Conservation (phyloP, 2,888 invertebrate species). For the Oegoconia quadripuncta region DNA sequence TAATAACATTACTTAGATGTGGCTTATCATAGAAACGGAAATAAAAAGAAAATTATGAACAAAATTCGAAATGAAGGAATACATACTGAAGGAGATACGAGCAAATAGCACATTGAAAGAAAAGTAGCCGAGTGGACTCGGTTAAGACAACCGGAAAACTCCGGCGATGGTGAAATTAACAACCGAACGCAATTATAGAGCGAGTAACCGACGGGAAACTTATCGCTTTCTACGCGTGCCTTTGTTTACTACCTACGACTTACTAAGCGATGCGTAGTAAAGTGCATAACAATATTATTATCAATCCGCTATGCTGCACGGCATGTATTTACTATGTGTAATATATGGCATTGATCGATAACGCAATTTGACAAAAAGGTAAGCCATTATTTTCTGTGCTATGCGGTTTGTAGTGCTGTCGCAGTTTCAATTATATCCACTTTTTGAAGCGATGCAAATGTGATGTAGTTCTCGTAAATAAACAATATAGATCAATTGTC, state of each 20-base stretch:
- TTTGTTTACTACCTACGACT: conserved; percentile 37
- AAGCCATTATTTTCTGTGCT: too few species aligned
- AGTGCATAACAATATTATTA: conserved; percentile 24
- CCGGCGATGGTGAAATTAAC: conserved; percentile 45
- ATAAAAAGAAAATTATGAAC: background rate
- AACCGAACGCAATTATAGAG: conserved; percentile 45
- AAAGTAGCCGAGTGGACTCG: conserved; percentile 21
- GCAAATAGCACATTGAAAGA: conserved; percentile 12
- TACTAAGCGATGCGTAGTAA: conserved; percentile 24
- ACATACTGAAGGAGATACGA: background rate
- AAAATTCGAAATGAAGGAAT: background rate
- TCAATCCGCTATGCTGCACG: conserved; percentile 10
- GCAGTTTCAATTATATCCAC: too few species aligned
- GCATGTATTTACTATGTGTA: conserved; percentile 1
- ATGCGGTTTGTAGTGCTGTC: too few species aligned
- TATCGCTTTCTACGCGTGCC: conserved; percentile 54
- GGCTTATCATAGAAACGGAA: too few species aligned
- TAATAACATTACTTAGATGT: too few species aligned
- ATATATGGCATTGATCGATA: conserved; percentile 17
- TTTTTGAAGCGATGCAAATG: too few species aligned
- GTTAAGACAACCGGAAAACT: conserved; percentile 36
- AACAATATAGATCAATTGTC: too few species aligned
- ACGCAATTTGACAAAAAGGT: too few species aligned
- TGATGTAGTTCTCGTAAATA: too few species aligned
- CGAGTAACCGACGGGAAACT: conserved; percentile 41